These are phyloP conservation scores for Cepphus grylle DNA, from an alignment of 2,113 vertebrate species.

Conservation along the genomic window DNA sequence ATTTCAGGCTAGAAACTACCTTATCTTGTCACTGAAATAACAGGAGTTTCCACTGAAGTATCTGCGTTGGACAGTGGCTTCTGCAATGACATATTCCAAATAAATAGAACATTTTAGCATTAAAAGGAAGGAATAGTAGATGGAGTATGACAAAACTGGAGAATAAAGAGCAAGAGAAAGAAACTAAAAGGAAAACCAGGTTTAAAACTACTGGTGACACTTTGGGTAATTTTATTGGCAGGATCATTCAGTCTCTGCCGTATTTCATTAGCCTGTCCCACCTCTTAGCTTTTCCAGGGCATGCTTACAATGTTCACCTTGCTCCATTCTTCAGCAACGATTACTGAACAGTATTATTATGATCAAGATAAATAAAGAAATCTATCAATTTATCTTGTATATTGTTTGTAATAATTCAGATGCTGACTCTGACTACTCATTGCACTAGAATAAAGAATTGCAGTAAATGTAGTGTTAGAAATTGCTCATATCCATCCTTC, in stretches of 20 bases:
- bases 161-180: neutral
- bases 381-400: slow-evolving; percentile 15
- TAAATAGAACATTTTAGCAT: neutral
- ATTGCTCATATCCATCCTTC: neutral
- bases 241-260: slow-evolving; percentile 1
- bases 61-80: neutral
- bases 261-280: slow-evolving; percentile 36
- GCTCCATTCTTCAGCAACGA: slow-evolving; percentile 10
- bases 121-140: neutral
- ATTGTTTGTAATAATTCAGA: slow-evolving; percentile 32
- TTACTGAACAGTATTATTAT: slow-evolving; percentile 3
- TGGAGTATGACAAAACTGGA: neutral
- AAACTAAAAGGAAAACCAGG: neutral
- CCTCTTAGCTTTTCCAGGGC: slow-evolving; percentile 1
- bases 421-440: neutral
- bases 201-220: neutral
- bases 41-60: neutral
- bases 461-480: neutral
- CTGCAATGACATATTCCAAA: neutral
- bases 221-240: slow-evolving; percentile 20
- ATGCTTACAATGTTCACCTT: neutral
- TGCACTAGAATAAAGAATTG: slow-evolving; percentile 22
- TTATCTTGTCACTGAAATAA: neutral
- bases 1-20: neutral
- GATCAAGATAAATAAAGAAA: slow-evolving; percentile 23